phyloP scores from a whole-genome alignment of 2,888 invertebrate species.

The Galeruca laticollis region DNA sequence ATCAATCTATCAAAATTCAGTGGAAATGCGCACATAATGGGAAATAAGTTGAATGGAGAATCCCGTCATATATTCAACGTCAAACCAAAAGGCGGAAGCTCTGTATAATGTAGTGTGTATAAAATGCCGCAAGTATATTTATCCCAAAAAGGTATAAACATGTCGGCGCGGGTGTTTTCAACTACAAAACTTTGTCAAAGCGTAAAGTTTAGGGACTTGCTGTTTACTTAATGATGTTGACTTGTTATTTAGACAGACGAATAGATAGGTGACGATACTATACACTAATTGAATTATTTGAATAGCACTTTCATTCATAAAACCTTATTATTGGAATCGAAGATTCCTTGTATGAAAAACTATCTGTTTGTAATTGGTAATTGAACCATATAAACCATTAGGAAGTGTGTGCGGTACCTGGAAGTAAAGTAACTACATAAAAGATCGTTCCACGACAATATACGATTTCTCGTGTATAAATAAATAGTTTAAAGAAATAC shows the following conservation, averaged over 20 bases:
- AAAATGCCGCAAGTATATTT: conserved; percentile 8
- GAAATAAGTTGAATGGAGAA: background rate
- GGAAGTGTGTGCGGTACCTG: too few relatives aligned
- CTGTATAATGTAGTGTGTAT: background rate
- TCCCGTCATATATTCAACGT: background rate
- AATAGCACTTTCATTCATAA: too few relatives aligned
- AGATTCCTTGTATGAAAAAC: too few relatives aligned
- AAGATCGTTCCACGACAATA: too few relatives aligned
- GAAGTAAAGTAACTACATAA: too few relatives aligned
- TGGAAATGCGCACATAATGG: background rate
- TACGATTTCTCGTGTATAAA: too few relatives aligned
- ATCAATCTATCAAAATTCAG: conserved; percentile 4
- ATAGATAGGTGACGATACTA: background rate
- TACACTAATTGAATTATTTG: background rate
- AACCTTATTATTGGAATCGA: too few relatives aligned
- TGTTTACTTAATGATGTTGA: background rate
- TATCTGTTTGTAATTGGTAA: too few relatives aligned
- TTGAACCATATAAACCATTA: too few relatives aligned
- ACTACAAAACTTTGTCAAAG: background rate
- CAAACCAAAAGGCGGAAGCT: background rate
- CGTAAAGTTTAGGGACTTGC: background rate
- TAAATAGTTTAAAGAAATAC: too few relatives aligned
- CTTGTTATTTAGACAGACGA: background rate
- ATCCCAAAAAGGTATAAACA: background rate
- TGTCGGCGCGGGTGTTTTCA: background rate